Conservation (phyloP, 2,113 vertebrate species). For the Uria lomvia region DNA sequence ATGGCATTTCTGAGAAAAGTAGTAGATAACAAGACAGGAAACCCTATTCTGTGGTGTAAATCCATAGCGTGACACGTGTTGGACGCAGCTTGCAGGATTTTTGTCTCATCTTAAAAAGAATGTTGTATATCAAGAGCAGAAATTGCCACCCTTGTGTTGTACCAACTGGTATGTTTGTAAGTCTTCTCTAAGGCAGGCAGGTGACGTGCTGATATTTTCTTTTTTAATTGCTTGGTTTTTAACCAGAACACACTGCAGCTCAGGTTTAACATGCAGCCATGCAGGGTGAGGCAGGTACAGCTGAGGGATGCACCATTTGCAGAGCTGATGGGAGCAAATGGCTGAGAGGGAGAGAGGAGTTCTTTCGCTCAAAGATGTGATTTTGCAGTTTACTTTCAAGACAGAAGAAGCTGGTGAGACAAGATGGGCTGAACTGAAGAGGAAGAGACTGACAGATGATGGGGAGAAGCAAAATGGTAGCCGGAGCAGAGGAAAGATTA, state of each 20-base stretch:
- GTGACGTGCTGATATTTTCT: background rate
- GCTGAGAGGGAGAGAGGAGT: background rate
- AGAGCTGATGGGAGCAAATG: background rate
- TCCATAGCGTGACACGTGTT: background rate
- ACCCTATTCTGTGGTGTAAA: rapidly evolving
- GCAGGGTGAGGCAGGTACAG: background rate
- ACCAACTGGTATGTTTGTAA: background rate
- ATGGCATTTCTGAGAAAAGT: background rate
- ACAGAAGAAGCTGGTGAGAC: background rate
- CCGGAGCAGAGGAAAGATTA: background rate
- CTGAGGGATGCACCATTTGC: background rate
- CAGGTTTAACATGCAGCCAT: background rate
- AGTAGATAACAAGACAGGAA: background rate
- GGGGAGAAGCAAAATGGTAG: background rate
- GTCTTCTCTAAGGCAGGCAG: background rate
- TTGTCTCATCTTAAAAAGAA: background rate
- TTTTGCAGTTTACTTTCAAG: background rate
- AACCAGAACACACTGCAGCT: background rate
- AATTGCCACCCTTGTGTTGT: background rate
- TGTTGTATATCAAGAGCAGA: background rate
- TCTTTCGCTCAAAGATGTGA: background rate
- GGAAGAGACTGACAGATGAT: background rate
- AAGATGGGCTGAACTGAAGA: background rate
- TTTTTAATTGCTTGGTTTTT: background rate
- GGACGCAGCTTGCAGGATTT: background rate